Percentiles rank a stretch among this genome's conserved stretches.
Conservation (phyloP, 2,888 invertebrate species). For the Neoascia interrupta region DNA sequence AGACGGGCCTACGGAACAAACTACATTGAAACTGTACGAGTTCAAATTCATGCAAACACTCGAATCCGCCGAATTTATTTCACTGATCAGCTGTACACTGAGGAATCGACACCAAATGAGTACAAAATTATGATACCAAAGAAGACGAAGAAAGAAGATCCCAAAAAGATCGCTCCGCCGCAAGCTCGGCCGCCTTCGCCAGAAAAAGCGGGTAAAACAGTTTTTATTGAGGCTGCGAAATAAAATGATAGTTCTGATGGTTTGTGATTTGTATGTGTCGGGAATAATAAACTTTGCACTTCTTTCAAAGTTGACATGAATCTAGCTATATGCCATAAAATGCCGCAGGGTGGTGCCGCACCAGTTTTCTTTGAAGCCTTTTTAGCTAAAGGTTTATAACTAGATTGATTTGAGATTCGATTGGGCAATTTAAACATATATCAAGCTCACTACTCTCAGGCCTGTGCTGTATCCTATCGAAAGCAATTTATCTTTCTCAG, state of each 20-base stretch:
- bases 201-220: conserved; percentile 24
- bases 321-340: too few species aligned
- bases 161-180: conserved; percentile 72
- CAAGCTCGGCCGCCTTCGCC: conserved; percentile 77
- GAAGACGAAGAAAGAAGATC: conserved; percentile 73
- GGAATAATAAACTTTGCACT: too few species aligned
- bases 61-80: conserved; percentile 96
- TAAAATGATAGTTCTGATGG: neutral
- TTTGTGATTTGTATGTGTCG: too few species aligned
- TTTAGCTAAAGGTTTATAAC: too few species aligned
- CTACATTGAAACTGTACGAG: conserved; percentile 92
- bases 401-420: too few species aligned
- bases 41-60: conserved; percentile 98
- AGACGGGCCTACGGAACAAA: conserved; percentile 96
- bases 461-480: too few species aligned
- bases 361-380: too few species aligned
- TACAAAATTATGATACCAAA: conserved; percentile 82
- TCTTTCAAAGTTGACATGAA: too few species aligned
- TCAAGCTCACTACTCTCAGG: too few species aligned
- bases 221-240: neutral
- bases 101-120: conserved; percentile 95
- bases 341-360: too few species aligned
- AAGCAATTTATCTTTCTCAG: too few species aligned
- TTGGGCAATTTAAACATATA: too few species aligned
- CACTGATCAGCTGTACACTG: conserved; percentile 92